Base-by-base conservation (phyloP, 1,140 invertebrate genomes). In the Reticulitermes speratus region DNA sequence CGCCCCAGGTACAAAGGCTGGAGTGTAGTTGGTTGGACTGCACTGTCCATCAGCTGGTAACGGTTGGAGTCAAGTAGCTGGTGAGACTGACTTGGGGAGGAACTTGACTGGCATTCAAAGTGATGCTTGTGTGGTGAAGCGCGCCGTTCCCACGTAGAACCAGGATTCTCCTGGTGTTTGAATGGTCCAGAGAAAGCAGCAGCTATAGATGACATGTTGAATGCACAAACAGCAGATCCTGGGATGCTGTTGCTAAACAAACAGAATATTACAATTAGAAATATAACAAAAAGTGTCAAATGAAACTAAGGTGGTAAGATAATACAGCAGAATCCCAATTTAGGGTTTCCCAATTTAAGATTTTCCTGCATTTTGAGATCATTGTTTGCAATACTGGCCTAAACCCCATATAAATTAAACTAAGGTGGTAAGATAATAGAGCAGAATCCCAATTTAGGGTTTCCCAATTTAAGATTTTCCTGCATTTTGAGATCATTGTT, bases 141-240 rank as follows among this genome's bases (percentile, higher is more conserved):
- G 55, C 93, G 91, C 19, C 92, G 93, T 87, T 96, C 94, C 98
- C 98, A 99, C 8, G 95, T 94, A 11, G 96, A 95, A 44, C 93
- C 94, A 0, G 94, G 92, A 23, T 94, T 93, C 84, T 95, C 93
- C 90, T 97, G 97, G 88, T 96, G 94, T 88, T 98, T 98, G 91
- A 98, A 99, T 1, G 95, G 94, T 0, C 98, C 98, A 82, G 95
- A 93, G 90, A 99, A 99, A 0, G 97, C 94, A 12, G 94, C 91
- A 82, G 95, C 93, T 21, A 99, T 96, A 0, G 97, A 93, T 0
- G 95, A 94, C 91, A 98, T 94, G 89, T 96, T 97, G 92, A 97
- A 99, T 0, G 96, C 95, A 91, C 98, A 99, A 0, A 99, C 94
- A 0, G 98, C 98, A 19, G 98, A 98, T 14, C 97, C 98, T 23